Conservation (phyloP, 2,113 vertebrate genomes). For the Indicator maculatus region DNA sequence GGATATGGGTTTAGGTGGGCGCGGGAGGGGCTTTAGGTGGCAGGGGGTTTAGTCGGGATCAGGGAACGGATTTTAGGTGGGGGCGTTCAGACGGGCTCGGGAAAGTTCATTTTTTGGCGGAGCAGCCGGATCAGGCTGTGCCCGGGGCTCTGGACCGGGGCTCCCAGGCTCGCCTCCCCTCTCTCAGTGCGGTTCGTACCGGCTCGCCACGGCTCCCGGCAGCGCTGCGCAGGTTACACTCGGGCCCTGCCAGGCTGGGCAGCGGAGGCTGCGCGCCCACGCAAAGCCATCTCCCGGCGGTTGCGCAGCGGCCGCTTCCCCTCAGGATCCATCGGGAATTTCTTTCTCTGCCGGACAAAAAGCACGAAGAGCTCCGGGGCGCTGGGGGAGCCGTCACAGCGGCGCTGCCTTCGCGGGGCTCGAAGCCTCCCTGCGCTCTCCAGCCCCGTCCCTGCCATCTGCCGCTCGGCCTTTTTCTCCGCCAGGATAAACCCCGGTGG, state of each 20-base stretch:
- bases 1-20: no score
- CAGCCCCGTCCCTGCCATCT: background rate
- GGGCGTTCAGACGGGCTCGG: no score
- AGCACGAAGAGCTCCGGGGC: background rate
- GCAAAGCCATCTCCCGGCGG: background rate
- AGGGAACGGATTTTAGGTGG: no score
- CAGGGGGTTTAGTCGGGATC: no score
- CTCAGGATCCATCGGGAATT: accelerated
- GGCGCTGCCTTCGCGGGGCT: background rate
- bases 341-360: accelerated
- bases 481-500: background rate
- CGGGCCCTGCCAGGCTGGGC: background rate
- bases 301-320: background rate
- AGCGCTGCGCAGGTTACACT: background rate
- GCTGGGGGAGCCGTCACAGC: background rate
- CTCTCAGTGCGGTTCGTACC: background rate
- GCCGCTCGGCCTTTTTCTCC: no score
- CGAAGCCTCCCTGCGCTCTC: no score
- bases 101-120: background rate
- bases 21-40: no score
- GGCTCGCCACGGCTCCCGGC: background rate
- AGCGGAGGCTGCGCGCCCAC: background rate
- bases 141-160: background rate
- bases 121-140: background rate
- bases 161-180: background rate